Evolutionary conservation across 2,888 invertebrate species (phyloP).

Genomic region (Pyrrhosoma nymphula): DNA sequence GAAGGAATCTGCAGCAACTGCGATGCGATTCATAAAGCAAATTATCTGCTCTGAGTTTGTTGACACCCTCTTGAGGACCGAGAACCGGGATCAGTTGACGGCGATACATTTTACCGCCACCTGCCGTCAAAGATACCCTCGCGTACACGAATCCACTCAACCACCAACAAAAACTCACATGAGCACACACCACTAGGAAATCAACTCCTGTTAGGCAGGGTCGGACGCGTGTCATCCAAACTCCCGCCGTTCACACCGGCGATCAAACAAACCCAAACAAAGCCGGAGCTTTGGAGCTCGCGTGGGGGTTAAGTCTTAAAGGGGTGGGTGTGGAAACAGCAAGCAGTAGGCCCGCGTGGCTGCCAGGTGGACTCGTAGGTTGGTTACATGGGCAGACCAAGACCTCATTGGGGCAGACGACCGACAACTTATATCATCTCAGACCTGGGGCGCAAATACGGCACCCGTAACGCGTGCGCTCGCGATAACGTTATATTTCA

Average conservation of each 20-base stretch:
- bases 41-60: neutral
- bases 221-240: neutral
- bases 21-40: neutral
- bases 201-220: neutral
- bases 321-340: neutral
- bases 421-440: too few relatives aligned
- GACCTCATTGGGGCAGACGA: too few relatives aligned
- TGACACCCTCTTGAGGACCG: neutral
- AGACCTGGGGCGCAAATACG: too few relatives aligned
- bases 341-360: neutral
- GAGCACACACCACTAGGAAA: neutral
- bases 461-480: too few relatives aligned
- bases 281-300: too few relatives aligned
- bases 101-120: neutral
- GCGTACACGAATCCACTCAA: neutral
- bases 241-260: neutral
- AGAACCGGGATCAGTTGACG: neutral
- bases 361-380: neutral
- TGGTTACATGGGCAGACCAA: too few relatives aligned
- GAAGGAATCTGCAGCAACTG: neutral
- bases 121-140: neutral
- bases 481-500: too few relatives aligned
- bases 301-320: neutral
- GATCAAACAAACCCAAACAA: slow-evolving; percentile 3
- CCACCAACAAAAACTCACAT: neutral